These are phyloP conservation scores for Chiropotes sagulatus DNA, from an alignment of 2,797 vertebrate genomes.

Conservation along the genomic window DNA sequence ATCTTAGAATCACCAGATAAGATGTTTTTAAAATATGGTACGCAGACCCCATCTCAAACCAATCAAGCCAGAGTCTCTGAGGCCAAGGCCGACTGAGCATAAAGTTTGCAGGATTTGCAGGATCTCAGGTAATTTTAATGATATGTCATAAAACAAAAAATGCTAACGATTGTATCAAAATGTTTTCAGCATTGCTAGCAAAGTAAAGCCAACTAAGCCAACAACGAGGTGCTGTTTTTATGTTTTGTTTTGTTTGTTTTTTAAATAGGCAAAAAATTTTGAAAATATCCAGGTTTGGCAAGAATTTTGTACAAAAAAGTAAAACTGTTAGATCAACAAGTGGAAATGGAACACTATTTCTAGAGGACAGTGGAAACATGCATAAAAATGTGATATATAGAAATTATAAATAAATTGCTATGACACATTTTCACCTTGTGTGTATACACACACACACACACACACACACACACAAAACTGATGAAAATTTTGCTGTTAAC, in stretches of 20 bases:
- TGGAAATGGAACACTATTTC: background rate
- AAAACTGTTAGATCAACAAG: background rate
- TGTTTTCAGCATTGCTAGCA: background rate
- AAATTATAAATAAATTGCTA: background rate
- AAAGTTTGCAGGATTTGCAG: background rate
- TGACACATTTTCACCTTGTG: background rate
- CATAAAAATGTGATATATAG: background rate
- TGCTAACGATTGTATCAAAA: background rate
- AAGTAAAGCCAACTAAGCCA: background rate
- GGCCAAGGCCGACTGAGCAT: background rate
- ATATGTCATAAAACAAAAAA: background rate
- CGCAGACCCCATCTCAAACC: background rate
- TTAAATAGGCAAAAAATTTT: background rate
- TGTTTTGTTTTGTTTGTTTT: conserved; percentile 22
- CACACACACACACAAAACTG: background rate
- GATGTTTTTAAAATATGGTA: background rate
- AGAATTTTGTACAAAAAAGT: background rate
- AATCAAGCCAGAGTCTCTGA: background rate
- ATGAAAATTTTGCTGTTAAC: background rate
- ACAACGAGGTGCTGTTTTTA: background rate
- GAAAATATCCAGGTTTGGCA: background rate
- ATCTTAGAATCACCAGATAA: background rate
- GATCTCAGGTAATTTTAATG: background rate
- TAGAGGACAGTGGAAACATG: background rate
- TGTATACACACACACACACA: background rate